Base-by-base conservation (phyloP, 2,888 invertebrate species). In the Glyphotaelius pellucidus region DNA sequence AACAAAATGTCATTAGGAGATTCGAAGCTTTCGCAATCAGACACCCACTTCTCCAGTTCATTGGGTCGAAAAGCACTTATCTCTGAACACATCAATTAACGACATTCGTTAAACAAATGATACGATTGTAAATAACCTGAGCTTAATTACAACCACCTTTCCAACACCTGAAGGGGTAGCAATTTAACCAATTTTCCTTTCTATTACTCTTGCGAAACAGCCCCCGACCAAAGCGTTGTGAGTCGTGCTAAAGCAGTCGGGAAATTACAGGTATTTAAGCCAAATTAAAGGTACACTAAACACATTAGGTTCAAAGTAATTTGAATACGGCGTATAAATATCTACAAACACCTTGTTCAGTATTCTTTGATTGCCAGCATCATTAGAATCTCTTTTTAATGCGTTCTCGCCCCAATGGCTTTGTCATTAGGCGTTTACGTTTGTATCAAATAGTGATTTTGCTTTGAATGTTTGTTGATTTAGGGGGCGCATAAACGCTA, bases 181-280 rank as follows among this genome's bases (percentile, higher is more conserved):
- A 31, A 80, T 38, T 90, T 42, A 90, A 90, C 90, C 90, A 90
- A 30, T 90, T 90, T 88, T 42, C 90, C 80, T 31, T 81, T 90
- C 35, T 38, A 80, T 81, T 90, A 15, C 90, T 38, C 31, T 42
- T 90, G 88, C 14, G 32, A 79, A 32, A 38, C 32, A 79, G 30
- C 79, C 14, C 52, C 67, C 30, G 32, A 35, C 67, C 32, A 88
- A 88, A 30, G 52, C 79, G 25, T 25, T 35, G 42, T n/a, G 42
- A 86, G 80, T 31, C 79, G 79, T 79, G 88, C 88, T 35, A 67
- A 25, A 86, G 31, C 42, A 47, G 30, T 35, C 86, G 19, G 14
- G n/a, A 89, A 89, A 89, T 89, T 89, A 89, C 79, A 80, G 88
- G 88, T 79, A 79, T 89, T 89, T 79, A 89, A 35, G 42, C 25